Percentiles rank a stretch among this genome's conserved stretches.
Conservation (phyloP, 92 coral and sea anemone genomes). For the Epizoanthus ramosus region DNA sequence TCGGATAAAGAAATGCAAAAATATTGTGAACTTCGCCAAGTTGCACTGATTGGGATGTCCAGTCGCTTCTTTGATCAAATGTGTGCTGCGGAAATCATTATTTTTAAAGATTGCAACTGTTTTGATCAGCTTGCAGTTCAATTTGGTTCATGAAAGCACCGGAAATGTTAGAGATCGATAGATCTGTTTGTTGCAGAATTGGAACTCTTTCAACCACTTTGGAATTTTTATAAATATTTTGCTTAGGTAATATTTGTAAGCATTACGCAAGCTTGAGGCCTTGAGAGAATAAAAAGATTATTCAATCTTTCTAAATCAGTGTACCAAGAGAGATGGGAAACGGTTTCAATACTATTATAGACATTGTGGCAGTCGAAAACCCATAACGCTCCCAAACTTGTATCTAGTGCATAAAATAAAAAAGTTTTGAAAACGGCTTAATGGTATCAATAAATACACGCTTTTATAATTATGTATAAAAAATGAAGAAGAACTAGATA, state of each 20-base stretch:
- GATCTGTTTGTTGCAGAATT: slow-evolving; percentile 24
- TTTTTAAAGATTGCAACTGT: not conserved
- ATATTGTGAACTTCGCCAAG: no score
- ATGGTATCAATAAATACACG: slow-evolving; percentile 17
- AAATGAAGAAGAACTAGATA: no score
- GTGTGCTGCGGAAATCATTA: not conserved
- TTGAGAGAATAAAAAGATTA: not conserved
- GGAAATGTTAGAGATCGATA: slow-evolving; percentile 21
- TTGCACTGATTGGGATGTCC: slow-evolving; percentile 1
- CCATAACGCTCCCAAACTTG: slow-evolving; percentile 5
- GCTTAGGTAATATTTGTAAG: not conserved
- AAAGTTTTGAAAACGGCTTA: slow-evolving; percentile 21
- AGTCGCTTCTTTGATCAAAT: not conserved
- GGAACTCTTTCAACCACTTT: slow-evolving; percentile 34
- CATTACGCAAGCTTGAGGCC: not conserved
- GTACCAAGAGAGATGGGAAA: not conserved
- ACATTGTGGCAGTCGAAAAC: not conserved
- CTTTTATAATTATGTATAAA: no score
- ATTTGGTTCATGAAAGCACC: slow-evolving; percentile 13
- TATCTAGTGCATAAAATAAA: slow-evolving; percentile 4
- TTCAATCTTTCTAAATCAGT: not conserved
- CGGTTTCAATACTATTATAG: not conserved
- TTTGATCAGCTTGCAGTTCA: slow-evolving; percentile 1
- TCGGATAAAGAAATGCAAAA: no score
- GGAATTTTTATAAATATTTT: slow-evolving; percentile 6